Percentiles rank a stretch among this genome's conserved stretches.
Evolutionary conservation across 2,888 invertebrate genomes (phyloP).

Genomic region (Metacarcinus magister): DNA sequence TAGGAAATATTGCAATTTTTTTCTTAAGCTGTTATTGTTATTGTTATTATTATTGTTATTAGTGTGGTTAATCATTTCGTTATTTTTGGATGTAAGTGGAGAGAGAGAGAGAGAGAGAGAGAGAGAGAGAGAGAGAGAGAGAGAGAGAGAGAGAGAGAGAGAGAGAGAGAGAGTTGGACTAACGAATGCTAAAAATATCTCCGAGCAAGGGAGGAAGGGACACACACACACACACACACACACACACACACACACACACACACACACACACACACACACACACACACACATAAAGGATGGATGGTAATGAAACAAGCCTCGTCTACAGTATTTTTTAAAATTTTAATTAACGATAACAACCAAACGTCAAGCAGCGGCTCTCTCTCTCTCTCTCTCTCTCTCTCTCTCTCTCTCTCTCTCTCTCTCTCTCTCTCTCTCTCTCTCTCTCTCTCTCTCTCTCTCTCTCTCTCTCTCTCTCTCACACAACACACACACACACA

Average conservation of each 20-base stretch:
- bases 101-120: slow-evolving; percentile 58
- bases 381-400: background rate
- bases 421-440: too few relatives aligned
- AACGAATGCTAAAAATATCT: slow-evolving; percentile 6
- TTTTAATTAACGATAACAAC: background rate
- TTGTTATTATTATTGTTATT: background rate
- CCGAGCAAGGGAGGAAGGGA: background rate
- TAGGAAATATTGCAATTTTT: background rate
- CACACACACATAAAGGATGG: background rate
- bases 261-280: slow-evolving; percentile 47
- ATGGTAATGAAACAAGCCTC: background rate
- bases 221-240: too few relatives aligned
- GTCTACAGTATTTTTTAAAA: background rate
- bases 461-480: background rate
- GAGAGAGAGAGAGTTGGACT: background rate
- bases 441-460: too few relatives aligned
- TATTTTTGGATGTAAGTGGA: background rate
- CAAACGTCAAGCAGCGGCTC: background rate
- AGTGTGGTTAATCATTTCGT: background rate
- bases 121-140: slow-evolving; percentile 51
- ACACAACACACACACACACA: background rate
- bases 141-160: slow-evolving; percentile 11
- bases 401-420: too few relatives aligned
- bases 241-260: slow-evolving; percentile 38
- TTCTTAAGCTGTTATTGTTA: background rate